A percentile compares a stretch with the other conserved stretches of the same genome.
Conservation (phyloP, 2,113 vertebrate species). For the Rhombomys opimus region DNA sequence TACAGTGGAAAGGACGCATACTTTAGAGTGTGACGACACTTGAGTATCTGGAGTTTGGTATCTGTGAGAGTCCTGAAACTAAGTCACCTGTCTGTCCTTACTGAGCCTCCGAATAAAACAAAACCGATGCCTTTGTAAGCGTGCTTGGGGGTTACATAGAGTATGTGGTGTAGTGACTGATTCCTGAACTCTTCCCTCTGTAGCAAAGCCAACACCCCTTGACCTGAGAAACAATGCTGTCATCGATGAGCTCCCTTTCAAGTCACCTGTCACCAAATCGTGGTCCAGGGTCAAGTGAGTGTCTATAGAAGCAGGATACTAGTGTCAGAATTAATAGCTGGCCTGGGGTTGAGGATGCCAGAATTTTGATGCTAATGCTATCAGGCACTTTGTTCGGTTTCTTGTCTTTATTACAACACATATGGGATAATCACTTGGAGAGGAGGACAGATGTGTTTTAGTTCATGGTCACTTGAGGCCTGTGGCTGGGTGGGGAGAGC, state of each 20-base stretch:
- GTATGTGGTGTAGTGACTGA: not conserved
- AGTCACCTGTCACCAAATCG: slow-evolving; percentile 96
- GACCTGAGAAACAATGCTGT: slow-evolving; percentile 95
- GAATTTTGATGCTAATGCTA: not conserved
- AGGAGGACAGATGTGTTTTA: not conserved
- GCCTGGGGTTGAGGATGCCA: not conserved
- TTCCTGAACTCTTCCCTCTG: slow-evolving; percentile 45
- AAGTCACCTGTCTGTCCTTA: not conserved
- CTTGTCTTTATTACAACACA: not conserved
- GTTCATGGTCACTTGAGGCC: not conserved
- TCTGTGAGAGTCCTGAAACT: not conserved
- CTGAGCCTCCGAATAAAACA: not conserved
- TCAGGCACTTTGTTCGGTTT: not conserved
- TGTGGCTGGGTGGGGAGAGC: too few species aligned
- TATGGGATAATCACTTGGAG: not conserved
- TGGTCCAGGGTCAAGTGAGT: slow-evolving; percentile 97
- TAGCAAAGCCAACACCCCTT: slow-evolving; percentile 96
- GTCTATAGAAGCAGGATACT: not conserved
- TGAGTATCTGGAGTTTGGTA: not conserved
- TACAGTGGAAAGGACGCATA: not conserved
- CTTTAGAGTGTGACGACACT: not conserved
- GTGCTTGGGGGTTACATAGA: accelerated
- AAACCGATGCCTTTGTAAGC: not conserved
- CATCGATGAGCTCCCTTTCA: slow-evolving; percentile 98
- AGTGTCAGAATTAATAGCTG: not conserved